phyloP scores from a whole-genome alignment of 2,888 invertebrate genomes.

The Dorcus hopei region DNA sequence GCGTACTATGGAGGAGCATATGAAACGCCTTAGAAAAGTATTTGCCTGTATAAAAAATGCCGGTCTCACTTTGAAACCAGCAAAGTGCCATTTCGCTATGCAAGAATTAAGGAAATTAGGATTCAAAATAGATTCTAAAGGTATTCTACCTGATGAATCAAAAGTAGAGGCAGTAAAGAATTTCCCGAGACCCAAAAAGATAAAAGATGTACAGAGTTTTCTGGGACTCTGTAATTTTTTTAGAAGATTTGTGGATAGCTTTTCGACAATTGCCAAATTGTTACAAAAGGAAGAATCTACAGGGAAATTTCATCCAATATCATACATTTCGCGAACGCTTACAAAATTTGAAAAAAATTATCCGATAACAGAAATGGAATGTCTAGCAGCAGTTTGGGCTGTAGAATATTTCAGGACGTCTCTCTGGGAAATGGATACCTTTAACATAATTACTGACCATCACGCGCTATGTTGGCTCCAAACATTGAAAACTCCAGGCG shows the following conservation, averaged over 20 bases:
- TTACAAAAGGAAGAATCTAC: slow-evolving; percentile 23
- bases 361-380: slow-evolving; percentile 42
- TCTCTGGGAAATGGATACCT: background rate
- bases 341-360: slow-evolving; percentile 34
- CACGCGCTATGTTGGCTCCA: slow-evolving; percentile 16
- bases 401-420: slow-evolving; percentile 9
- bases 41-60: slow-evolving; percentile 19
- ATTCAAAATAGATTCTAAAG: slow-evolving; percentile 22
- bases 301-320: background rate
- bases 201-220: slow-evolving; percentile 16
- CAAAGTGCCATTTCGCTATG: slow-evolving; percentile 24
- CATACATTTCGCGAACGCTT: slow-evolving; percentile 6
- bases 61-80: slow-evolving; percentile 21
- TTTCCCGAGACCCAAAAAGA: slow-evolving; percentile 21
- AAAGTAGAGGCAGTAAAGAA: slow-evolving; percentile 23
- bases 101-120: slow-evolving; percentile 9
- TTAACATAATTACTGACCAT: slow-evolving; percentile 11
- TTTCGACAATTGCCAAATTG: slow-evolving; percentile 18
- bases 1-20: slow-evolving; percentile 23
- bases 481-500: slow-evolving; percentile 9
- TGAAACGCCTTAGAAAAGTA: slow-evolving; percentile 23
- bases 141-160: slow-evolving; percentile 23
- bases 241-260: slow-evolving; percentile 19
- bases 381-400: slow-evolving; percentile 26
- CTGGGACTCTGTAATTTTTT: slow-evolving; percentile 17